Evolutionary conservation across 2,797 vertebrate species (phyloP).

Genomic region (Enteromius radiatus): DNA sequence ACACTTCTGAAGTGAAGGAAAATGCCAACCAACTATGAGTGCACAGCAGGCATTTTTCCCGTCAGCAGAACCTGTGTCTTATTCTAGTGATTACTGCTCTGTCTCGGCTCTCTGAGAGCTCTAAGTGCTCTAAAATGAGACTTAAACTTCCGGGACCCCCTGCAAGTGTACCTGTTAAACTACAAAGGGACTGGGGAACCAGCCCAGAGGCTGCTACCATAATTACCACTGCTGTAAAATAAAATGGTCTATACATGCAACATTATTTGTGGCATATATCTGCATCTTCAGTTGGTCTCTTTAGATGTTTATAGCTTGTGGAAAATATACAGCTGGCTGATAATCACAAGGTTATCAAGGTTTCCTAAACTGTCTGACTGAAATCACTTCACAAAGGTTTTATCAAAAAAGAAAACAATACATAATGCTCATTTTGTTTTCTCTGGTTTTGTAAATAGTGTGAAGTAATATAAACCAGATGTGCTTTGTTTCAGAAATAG

Average conservation of each 20-base stretch:
- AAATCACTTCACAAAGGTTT: background rate
- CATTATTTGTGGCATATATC: conserved; percentile 56
- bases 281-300: conserved; percentile 60
- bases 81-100: conserved; percentile 65
- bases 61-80: conserved; percentile 58
- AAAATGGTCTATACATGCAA: conserved; percentile 55
- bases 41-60: conserved; percentile 66
- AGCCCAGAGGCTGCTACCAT: conserved; percentile 55
- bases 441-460: background rate
- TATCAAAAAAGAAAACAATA: background rate
- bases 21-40: conserved; percentile 71
- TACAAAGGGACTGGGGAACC: conserved; percentile 73
- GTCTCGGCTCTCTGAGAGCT: conserved; percentile 55
- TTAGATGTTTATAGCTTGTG: conserved; percentile 68
- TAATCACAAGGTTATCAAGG: conserved; percentile 53
- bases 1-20: conserved; percentile 62
- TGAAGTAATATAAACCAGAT: background rate
- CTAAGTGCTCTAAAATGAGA: conserved; percentile 64
- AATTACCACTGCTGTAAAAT: conserved; percentile 64
- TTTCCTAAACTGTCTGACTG: conserved; percentile 33
- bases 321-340: conserved; percentile 66
- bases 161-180: conserved; percentile 75
- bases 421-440: background rate
- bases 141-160: conserved; percentile 60
- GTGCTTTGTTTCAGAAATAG: background rate